Evolutionary conservation across 2,888 invertebrate genomes (phyloP).

Genomic region (Acronicta alni): DNA sequence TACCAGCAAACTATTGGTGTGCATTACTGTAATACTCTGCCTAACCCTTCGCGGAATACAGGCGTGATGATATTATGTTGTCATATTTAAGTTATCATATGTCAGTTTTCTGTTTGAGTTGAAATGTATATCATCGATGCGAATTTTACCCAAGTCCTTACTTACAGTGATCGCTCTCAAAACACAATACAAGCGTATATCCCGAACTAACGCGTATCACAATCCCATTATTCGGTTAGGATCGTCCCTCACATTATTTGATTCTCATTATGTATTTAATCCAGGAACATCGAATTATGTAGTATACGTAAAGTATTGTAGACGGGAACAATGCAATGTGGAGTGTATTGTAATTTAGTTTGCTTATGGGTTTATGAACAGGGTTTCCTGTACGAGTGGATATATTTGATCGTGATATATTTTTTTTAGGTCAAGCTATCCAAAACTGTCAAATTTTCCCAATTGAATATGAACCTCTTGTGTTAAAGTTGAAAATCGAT

Average conservation of each 20-base stretch:
- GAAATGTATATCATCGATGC: too few species aligned
- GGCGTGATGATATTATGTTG: too few species aligned
- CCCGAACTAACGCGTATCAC: conserved; percentile 52
- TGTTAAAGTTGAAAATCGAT: too few species aligned
- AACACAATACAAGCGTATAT: conserved; percentile 52
- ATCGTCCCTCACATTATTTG: conserved; percentile 32
- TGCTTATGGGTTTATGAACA: conserved; percentile 21
- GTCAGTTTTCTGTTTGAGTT: too few species aligned
- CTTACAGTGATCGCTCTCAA: conserved; percentile 7
- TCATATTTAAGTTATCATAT: too few species aligned
- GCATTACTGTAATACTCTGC: too few species aligned
- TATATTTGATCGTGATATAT: conserved; percentile 6
- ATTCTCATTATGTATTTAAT: conserved; percentile 45
- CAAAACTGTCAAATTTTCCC: too few species aligned
- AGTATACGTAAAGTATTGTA: conserved; percentile 30
- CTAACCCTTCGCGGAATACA: too few species aligned
- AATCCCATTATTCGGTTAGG: conserved; percentile 39
- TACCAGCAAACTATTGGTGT: too few species aligned
- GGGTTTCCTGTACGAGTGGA: neutral
- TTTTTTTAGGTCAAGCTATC: too few species aligned
- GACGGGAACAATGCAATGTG: conserved; percentile 41
- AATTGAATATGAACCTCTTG: too few species aligned
- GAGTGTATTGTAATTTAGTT: conserved; percentile 42
- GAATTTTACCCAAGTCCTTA: neutral
- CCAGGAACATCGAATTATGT: conserved; percentile 34